These are phyloP conservation scores for Ophion ventricosus DNA, from an alignment of 2,888 invertebrate species.

Conservation along the genomic window DNA sequence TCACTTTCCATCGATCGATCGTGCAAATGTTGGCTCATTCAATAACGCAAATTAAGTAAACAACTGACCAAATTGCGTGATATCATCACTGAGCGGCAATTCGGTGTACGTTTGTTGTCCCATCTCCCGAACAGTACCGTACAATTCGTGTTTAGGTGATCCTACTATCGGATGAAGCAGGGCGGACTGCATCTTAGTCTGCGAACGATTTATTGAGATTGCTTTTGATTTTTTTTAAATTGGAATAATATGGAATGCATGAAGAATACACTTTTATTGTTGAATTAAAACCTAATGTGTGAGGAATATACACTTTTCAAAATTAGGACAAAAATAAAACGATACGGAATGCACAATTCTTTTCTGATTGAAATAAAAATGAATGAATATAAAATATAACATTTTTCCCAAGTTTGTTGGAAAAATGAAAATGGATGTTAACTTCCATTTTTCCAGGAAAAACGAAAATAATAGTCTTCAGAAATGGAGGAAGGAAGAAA, in stretches of 20 bases:
- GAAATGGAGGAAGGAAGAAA: too few relatives aligned
- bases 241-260: background rate
- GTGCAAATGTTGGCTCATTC: background rate
- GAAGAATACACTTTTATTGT: background rate
- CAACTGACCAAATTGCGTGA: slow-evolving; percentile 70
- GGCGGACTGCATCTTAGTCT: slow-evolving; percentile 13
- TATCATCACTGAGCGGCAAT: slow-evolving; percentile 63
- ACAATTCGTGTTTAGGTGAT: slow-evolving; percentile 69
- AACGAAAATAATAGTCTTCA: too few relatives aligned
- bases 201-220: background rate
- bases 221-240: background rate
- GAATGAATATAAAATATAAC: too few relatives aligned
- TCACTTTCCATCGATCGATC: background rate
- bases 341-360: background rate
- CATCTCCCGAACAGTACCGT: slow-evolving; percentile 67
- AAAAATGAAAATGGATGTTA: too few relatives aligned
- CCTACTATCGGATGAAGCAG: slow-evolving; percentile 67
- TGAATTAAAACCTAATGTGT: background rate
- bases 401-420: too few relatives aligned
- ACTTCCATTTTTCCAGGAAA: too few relatives aligned
- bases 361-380: background rate
- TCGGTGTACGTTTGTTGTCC: slow-evolving; percentile 42
- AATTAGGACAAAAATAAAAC: background rate
- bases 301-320: background rate
- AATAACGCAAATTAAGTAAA: background rate